phyloP scores from a whole-genome alignment of 2,888 invertebrate species.

The Leucoma salicis region DNA sequence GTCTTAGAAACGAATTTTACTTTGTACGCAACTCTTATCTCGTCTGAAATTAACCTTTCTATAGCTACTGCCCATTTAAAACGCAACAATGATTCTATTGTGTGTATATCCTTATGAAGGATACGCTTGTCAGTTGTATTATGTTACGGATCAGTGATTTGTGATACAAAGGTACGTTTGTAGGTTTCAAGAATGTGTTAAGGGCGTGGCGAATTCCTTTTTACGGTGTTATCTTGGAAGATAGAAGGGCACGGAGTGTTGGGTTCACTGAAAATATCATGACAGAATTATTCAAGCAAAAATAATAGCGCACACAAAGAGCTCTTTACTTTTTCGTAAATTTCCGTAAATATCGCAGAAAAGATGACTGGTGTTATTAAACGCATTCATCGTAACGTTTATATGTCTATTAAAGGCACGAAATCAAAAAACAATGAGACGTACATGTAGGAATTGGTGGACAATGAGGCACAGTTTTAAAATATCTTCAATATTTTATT shows the following conservation, averaged over 20 bases:
- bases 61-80: conserved; percentile 4
- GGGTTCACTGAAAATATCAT: conserved; percentile 21
- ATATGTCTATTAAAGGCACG: no score
- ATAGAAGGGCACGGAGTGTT: conserved; percentile 13
- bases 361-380: no score
- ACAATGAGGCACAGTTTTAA: no score
- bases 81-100: conserved; percentile 11
- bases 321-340: background rate
- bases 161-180: conserved; percentile 6
- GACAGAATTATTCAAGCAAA: background rate
- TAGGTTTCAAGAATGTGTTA: conserved; percentile 5
- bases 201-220: conserved; percentile 1
- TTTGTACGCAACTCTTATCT: no score
- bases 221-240: conserved; percentile 2
- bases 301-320: background rate
- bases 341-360: no score
- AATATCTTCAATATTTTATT: no score
- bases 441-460: no score
- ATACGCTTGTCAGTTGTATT: conserved; percentile 8
- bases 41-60: background rate
- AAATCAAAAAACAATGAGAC: no score
- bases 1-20: no score
- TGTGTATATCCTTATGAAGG: conserved; percentile 8
- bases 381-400: no score
- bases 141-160: conserved; percentile 10